Evolutionary conservation across 2,797 vertebrate species (phyloP).

Genomic region (Scolopax bukidnonensis): DNA sequence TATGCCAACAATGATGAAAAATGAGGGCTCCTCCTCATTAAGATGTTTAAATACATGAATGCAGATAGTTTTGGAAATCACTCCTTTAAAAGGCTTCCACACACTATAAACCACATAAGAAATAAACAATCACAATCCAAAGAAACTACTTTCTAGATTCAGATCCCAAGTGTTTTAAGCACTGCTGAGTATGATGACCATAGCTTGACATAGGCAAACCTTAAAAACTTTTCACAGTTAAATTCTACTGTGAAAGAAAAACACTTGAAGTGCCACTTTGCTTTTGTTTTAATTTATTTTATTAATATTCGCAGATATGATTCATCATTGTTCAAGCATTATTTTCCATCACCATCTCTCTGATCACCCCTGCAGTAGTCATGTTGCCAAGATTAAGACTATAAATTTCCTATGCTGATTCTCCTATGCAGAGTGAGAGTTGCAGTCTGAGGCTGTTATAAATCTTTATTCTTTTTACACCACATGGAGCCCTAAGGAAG

Average conservation of each 20-base stretch:
- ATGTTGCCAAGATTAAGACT: neutral
- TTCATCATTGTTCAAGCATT: neutral
- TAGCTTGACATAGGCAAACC: neutral
- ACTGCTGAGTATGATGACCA: neutral
- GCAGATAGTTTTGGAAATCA: neutral
- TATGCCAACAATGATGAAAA: neutral
- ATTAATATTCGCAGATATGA: neutral
- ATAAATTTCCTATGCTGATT: neutral
- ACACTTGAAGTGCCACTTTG: neutral
- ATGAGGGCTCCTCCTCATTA: neutral
- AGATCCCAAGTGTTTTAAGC: neutral
- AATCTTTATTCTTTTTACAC: neutral
- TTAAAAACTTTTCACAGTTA: neutral
- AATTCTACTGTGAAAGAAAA: neutral
- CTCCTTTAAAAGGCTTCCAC: neutral
- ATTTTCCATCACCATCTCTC: neutral
- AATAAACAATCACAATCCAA: neutral
- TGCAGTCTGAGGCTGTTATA: neutral
- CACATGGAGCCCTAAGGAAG: neutral
- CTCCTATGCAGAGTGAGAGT: neutral
- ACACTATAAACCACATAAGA: neutral
- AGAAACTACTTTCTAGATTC: neutral
- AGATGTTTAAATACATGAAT: neutral
- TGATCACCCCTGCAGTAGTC: neutral
- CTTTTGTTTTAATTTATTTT: neutral